A percentile compares a stretch with the other conserved stretches of the same genome.
These are phyloP conservation scores for Lordiphosa andalusiaca DNA, from an alignment of 2,888 invertebrate species.

Conservation along the genomic window DNA sequence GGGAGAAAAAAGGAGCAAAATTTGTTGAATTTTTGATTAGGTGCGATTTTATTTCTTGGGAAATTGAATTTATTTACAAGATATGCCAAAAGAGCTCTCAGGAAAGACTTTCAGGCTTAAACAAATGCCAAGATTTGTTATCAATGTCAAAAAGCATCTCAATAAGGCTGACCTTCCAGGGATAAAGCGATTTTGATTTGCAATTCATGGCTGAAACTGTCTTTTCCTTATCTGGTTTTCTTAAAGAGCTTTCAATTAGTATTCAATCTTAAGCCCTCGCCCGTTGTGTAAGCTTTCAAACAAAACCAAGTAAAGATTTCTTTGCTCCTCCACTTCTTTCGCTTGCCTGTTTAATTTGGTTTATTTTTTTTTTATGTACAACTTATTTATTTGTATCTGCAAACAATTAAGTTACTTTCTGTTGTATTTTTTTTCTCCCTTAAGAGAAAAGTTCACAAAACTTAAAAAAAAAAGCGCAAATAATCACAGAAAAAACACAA, in stretches of 20 bases:
- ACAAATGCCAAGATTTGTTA: too few species aligned
- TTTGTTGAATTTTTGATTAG: too few species aligned
- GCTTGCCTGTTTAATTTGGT: constrained; percentile 7
- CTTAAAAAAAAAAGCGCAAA: constrained; percentile 40
- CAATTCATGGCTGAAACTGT: too few species aligned
- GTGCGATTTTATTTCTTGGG: too few species aligned
- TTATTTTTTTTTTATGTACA: constrained; percentile 35
- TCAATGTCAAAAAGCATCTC: too few species aligned
- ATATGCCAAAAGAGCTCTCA: too few species aligned
- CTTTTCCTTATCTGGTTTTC: neutral
- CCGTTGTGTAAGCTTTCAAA: constrained; percentile 20
- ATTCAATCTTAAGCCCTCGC: constrained; percentile 18
- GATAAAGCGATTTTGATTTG: neutral
- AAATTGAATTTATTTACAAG: too few species aligned
- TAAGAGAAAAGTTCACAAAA: constrained; percentile 56
- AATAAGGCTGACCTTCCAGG: too few species aligned
- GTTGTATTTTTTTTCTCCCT: constrained; percentile 19
- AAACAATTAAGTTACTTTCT: constrained; percentile 65
- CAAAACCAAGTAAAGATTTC: constrained; percentile 34
- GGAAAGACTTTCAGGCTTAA: too few species aligned
- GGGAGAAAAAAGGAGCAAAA: too few species aligned
- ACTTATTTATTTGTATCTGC: constrained; percentile 71
- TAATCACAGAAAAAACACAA: constrained; percentile 48
- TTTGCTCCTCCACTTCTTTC: constrained; percentile 15
- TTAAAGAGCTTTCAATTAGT: constrained; percentile 43